These are phyloP conservation scores for Hippocampus comes DNA, from an alignment of 2,113 vertebrate genomes.

Conservation along the genomic window DNA sequence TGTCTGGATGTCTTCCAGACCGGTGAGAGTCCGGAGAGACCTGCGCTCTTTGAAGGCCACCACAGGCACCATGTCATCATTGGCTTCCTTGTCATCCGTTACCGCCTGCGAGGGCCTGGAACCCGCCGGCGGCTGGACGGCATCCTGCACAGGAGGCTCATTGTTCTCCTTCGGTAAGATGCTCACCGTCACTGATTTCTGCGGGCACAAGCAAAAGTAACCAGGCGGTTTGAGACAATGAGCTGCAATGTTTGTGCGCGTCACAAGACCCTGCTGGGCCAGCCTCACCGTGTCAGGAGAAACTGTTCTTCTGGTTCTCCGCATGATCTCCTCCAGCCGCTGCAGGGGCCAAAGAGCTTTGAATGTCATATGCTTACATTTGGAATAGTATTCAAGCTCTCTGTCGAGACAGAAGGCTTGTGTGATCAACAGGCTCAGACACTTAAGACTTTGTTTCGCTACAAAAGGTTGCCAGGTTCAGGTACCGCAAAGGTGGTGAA, in stretches of 20 bases:
- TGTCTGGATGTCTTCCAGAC: slow-evolving; percentile 72
- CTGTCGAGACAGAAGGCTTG: neutral
- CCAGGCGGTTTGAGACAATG: neutral
- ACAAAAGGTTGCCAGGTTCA: neutral
- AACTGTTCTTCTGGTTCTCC: slow-evolving; percentile 71
- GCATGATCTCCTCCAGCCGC: slow-evolving; percentile 77
- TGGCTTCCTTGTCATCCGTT: slow-evolving; percentile 13
- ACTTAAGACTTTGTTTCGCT: neutral
- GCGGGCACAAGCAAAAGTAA: neutral
- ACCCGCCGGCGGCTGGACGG: slow-evolving; percentile 45
- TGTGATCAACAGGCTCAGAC: neutral
- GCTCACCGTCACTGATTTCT: slow-evolving; percentile 47
- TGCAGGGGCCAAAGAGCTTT: slow-evolving; percentile 46
- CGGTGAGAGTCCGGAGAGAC: slow-evolving; percentile 64
- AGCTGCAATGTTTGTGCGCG: slow-evolving; percentile 12
- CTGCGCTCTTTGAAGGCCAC: slow-evolving; percentile 76
- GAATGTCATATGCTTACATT: neutral
- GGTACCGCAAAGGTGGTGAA: neutral
- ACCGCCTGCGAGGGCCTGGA: slow-evolving; percentile 46
- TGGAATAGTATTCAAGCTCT: neutral
- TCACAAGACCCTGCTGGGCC: slow-evolving; percentile 32
- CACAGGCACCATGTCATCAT: slow-evolving; percentile 66
- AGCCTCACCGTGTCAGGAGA: slow-evolving; percentile 64
- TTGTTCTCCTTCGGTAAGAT: slow-evolving; percentile 65
- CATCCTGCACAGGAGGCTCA: slow-evolving; percentile 48